These are phyloP conservation scores for Diceros bicornis DNA, from an alignment of 2,797 vertebrate species.

Conservation along the genomic window DNA sequence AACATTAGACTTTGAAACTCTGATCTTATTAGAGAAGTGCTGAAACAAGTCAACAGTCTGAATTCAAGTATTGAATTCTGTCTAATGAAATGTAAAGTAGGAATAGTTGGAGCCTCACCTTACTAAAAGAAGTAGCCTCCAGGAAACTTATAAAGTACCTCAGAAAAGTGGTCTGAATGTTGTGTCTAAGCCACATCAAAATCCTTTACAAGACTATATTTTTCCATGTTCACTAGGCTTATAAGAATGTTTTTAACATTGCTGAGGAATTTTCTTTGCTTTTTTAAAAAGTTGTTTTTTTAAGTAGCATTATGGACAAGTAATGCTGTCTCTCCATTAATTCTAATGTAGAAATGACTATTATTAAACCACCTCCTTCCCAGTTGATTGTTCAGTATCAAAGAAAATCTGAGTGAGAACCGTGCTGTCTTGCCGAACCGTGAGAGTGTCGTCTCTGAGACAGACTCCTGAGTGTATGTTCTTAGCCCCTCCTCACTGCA, in stretches of 20 bases:
- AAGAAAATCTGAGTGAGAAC: not conserved
- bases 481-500: not conserved
- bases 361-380: not conserved
- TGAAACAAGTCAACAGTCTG: not conserved
- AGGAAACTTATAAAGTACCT: conserved; percentile 1
- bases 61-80: conserved; percentile 31
- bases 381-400: not conserved
- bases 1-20: conserved; percentile 37
- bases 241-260: not conserved
- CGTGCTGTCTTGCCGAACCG: not conserved
- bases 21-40: not conserved
- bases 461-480: not conserved
- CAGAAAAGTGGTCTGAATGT: not conserved
- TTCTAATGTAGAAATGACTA: not conserved
- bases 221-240: not conserved
- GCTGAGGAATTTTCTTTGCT: not conserved
- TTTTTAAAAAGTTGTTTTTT: conserved; percentile 36
- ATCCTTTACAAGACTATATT: not conserved
- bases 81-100: conserved; percentile 27
- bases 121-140: not conserved
- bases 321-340: not conserved
- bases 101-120: not conserved
- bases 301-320: not conserved
- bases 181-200: not conserved
- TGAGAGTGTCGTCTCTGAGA: not conserved